Evolutionary conservation across 2,797 vertebrate species (phyloP), one percentile per base, ranked within the genome.

Genomic region (Craterocephalus amniculus): DNA sequence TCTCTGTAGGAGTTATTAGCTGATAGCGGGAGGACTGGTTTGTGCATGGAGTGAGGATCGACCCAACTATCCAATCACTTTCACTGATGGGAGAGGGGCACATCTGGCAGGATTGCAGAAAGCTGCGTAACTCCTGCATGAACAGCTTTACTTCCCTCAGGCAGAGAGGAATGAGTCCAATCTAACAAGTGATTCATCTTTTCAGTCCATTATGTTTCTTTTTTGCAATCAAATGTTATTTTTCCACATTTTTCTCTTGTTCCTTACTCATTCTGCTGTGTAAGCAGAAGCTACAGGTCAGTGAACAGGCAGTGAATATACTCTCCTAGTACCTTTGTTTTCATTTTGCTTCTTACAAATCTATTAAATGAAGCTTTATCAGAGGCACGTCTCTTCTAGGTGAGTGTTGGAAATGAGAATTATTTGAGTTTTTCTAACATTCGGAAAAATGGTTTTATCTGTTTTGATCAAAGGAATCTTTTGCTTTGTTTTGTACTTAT

Each of bases 31-130:
- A 14, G 22, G 48, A 51, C 48, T 12, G 48, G 48, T 51, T 24
- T 51, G 48, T 24, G 48, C 48, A 24, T 51, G 45, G n/a, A 49
- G 16, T 43, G 20, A 45, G 43, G 43, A 45, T 10, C 10, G 48
- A 24, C 48, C 48, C 22, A 51, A 51, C 48, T 22, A 51, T 51
- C n/a, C 48, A 51, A 12, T 51, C 48, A 51, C 48, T 51, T 45
- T 45, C 43, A 24, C 48, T 51, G 22, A 12, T 24, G 48, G 4
- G 48, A 51, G 22, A 51, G 48, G 22, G n/a, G 48, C 48, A 49
- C 48, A 49, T 49, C 48, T 49, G 48, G 48, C 48, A 24, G 48
- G 18, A 2, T 20, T n/a, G 43, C 43, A 48, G 43, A 48, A n/a
- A 20, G 4, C 48, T 51, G 48, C 4, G 48, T 24, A 13, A 51